Percentiles rank a stretch among this genome's conserved stretches.
Conservation (phyloP, 2,888 invertebrate species). For the Chrysolina haemoptera region DNA sequence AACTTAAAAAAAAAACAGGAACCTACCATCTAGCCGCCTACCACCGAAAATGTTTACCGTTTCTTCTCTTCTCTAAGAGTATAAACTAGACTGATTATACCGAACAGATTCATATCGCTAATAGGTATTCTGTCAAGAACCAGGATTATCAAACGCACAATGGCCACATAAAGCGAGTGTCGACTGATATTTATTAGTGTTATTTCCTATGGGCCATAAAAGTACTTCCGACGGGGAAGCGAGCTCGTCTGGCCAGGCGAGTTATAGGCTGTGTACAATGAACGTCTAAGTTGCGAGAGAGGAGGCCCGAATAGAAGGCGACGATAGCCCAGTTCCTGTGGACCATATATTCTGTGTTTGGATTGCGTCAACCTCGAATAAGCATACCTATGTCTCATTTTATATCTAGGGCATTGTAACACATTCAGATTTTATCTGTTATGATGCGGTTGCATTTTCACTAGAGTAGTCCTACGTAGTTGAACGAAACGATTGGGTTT, state of each 20-base stretch:
- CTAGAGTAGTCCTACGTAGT: too few relatives aligned
- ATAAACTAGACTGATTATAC: not conserved
- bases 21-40: too few relatives aligned
- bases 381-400: too few relatives aligned
- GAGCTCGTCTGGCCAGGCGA: constrained; percentile 32
- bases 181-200: constrained; percentile 40
- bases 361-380: too few relatives aligned
- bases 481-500: too few relatives aligned
- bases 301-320: constrained; percentile 53
- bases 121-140: not conserved
- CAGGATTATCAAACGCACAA: constrained; percentile 11
- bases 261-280: constrained; percentile 28
- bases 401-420: too few relatives aligned
- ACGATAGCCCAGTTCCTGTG: constrained; percentile 62
- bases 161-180: constrained; percentile 18
- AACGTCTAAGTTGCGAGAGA: constrained; percentile 2
- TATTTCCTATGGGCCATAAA: constrained; percentile 38
- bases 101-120: constrained; percentile 10
- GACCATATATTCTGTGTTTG: not conserved
- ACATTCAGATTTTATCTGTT: too few relatives aligned
- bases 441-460: too few relatives aligned
- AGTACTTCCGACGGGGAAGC: constrained; percentile 38
- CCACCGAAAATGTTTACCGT: too few relatives aligned
- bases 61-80: too few relatives aligned
- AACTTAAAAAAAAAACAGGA: too few relatives aligned